A percentile compares a stretch with the other conserved stretches of the same genome.
Conservation (phyloP, 2,888 invertebrate genomes). For the Conus canariensis region DNA sequence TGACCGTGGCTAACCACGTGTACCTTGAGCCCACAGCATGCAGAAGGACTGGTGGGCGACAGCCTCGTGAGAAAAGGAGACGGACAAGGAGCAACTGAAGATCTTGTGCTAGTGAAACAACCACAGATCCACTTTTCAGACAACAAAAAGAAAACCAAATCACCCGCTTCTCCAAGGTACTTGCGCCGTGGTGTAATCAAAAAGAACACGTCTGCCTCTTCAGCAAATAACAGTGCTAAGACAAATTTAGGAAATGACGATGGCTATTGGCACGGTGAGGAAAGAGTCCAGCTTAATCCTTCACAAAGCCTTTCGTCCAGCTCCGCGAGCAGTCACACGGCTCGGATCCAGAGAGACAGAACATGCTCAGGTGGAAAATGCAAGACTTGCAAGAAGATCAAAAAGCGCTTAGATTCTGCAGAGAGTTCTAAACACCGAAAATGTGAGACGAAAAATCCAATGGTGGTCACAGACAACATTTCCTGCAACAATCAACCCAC, state of each 20-base stretch:
- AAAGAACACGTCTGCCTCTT: background rate
- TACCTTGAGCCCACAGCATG: background rate
- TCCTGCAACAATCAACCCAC: constrained; percentile 7
- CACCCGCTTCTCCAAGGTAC: background rate
- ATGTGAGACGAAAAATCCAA: background rate
- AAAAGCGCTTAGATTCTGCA: background rate
- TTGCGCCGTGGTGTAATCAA: background rate
- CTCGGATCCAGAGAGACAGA: background rate
- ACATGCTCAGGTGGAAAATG: background rate
- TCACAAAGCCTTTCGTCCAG: background rate
- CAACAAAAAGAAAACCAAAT: background rate
- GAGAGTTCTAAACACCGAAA: background rate
- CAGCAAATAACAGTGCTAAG: background rate
- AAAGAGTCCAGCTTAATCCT: background rate
- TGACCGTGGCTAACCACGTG: constrained; percentile 28
- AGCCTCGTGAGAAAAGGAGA: background rate
- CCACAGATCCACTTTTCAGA: background rate
- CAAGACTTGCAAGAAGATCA: background rate
- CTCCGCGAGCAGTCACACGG: background rate
- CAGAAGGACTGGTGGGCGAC: background rate
- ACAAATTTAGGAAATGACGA: too few species aligned
- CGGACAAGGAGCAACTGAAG: background rate
- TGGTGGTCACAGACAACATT: background rate
- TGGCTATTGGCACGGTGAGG: background rate
- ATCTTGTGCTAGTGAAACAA: background rate